Evolutionary conservation across 2,113 vertebrate species (phyloP).

Genomic region (Nematolebias whitei): DNA sequence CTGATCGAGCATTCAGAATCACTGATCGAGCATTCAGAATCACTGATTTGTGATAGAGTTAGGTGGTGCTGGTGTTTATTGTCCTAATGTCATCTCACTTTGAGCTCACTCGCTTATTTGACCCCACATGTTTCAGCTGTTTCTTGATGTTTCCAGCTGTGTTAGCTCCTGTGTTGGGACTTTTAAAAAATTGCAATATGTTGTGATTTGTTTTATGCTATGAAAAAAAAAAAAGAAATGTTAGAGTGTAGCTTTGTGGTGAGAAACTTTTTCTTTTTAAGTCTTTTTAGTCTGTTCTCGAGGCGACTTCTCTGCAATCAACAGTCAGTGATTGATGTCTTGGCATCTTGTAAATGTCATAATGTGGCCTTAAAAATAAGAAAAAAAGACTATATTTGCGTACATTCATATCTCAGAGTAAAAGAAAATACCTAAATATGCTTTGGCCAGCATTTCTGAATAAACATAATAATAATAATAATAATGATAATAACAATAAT

Average conservation of each 20-base stretch:
- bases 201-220: conserved; percentile 11
- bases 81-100: conserved; percentile 6
- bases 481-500: background rate
- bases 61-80: conserved; percentile 6
- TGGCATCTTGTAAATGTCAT: conserved; percentile 6
- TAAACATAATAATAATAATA: conserved; percentile 5
- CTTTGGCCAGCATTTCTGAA: conserved; percentile 11
- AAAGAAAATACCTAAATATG: conserved; percentile 24
- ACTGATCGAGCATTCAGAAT: background rate
- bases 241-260: conserved; percentile 19
- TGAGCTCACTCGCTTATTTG: background rate
- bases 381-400: conserved; percentile 14
- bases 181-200: conserved; percentile 20
- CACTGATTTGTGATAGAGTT: background rate
- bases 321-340: conserved; percentile 7
- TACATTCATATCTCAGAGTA: conserved; percentile 4
- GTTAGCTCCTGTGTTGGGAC: conserved; percentile 1
- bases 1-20: too few relatives aligned
- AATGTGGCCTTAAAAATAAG: conserved; percentile 42
- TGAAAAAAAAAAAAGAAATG: background rate
- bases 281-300: background rate
- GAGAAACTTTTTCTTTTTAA: conserved; percentile 1
- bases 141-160: conserved; percentile 34
- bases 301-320: background rate
- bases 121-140: conserved; percentile 5